phyloP scores from a whole-genome alignment of 2,888 invertebrate genomes.

The Osedax frankpressi region DNA sequence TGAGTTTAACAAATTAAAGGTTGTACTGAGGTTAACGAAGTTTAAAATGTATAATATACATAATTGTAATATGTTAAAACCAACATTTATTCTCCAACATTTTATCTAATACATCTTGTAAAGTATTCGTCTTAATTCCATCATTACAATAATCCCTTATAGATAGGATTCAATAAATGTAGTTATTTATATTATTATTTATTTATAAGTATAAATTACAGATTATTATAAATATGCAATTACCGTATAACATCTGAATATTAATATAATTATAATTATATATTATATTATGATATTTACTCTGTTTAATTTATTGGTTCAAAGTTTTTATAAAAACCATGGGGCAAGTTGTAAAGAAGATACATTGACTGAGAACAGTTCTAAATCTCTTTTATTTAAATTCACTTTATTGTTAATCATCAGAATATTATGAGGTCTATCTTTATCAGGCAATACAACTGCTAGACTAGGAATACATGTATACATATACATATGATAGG shows the following conservation, averaged over 20 bases:
- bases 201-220: too few species aligned
- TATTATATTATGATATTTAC: too few species aligned
- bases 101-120: neutral
- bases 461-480: slow-evolving; percentile 6
- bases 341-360: neutral
- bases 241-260: too few species aligned
- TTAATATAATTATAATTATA: too few species aligned
- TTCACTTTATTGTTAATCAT: neutral
- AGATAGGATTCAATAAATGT: too few species aligned
- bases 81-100: neutral
- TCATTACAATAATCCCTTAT: neutral
- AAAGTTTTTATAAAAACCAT: neutral
- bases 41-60: too few species aligned
- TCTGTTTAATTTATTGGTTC: too few species aligned
- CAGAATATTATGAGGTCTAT: neutral
- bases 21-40: neutral
- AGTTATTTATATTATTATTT: too few species aligned
- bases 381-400: neutral
- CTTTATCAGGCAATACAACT: slow-evolving; percentile 17
- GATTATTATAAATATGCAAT: too few species aligned
- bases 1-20: neutral
- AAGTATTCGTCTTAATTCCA: neutral
- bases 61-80: neutral
- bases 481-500: neutral
- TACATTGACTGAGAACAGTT: neutral